These are phyloP conservation scores for Dorcus hopei DNA, from an alignment of 2,888 invertebrate genomes.

Conservation along the genomic window DNA sequence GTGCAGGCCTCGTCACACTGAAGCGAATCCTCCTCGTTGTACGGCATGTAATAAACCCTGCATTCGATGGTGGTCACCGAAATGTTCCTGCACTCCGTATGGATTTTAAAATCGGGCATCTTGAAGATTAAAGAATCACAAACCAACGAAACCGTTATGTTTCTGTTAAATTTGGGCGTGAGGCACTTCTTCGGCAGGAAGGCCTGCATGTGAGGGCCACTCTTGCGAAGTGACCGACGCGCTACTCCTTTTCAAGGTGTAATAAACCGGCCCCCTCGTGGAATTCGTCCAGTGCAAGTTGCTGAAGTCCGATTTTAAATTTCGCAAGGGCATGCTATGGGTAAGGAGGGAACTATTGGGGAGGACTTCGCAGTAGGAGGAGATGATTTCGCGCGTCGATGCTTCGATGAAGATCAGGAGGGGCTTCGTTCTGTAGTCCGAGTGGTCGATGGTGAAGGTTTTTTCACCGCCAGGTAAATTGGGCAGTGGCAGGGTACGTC, in stretches of 20 bases:
- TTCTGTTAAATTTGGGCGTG: slow-evolving; percentile 54
- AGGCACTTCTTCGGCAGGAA: slow-evolving; percentile 68
- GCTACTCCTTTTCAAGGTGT: slow-evolving; percentile 5
- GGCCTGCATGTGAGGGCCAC: slow-evolving; percentile 73
- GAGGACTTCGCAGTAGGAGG: slow-evolving; percentile 57
- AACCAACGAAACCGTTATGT: slow-evolving; percentile 49
- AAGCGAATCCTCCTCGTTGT: slow-evolving; percentile 46
- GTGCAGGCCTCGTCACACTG: slow-evolving; percentile 48
- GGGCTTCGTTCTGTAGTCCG: slow-evolving; percentile 51
- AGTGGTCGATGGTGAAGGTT: slow-evolving; percentile 68
- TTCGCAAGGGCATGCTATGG: slow-evolving; percentile 1
- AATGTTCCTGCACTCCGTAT: slow-evolving; percentile 57
- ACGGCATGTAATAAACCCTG: slow-evolving; percentile 57
- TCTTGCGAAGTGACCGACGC: slow-evolving; percentile 7
- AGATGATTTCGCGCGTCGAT: slow-evolving; percentile 58
- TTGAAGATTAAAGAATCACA: slow-evolving; percentile 59
- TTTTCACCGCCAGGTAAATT: slow-evolving; percentile 58
- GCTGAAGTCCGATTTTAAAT: slow-evolving; percentile 16
- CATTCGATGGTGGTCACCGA: slow-evolving; percentile 65
- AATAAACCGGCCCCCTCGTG: not conserved
- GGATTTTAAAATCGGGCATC: slow-evolving; percentile 61
- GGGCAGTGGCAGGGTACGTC: slow-evolving; percentile 61
- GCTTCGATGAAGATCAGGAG: slow-evolving; percentile 65
- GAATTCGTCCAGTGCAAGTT: slow-evolving; percentile 14
- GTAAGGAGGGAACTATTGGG: not conserved